Percentiles rank a stretch among this genome's conserved stretches.
Conservation (phyloP, 2,797 vertebrate genomes). For the Poecile montanus region DNA sequence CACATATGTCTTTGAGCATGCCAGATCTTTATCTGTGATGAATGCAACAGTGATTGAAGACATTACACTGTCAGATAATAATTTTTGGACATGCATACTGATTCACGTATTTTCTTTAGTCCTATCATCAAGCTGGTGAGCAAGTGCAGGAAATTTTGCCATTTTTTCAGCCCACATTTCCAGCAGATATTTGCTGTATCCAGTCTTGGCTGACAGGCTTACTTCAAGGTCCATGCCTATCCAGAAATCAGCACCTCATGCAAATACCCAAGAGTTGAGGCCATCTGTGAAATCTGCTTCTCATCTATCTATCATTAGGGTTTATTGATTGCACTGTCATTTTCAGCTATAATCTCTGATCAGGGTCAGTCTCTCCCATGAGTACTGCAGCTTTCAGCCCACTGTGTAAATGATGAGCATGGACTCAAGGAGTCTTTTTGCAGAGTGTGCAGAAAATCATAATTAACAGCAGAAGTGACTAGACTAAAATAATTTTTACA, state of each 20-base stretch:
- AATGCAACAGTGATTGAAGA: conserved; percentile 8
- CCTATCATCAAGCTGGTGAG: not conserved
- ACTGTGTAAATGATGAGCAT: not conserved
- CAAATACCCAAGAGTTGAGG: not conserved
- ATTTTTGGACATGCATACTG: not conserved
- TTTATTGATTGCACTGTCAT: conserved; percentile 56
- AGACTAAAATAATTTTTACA: not conserved
- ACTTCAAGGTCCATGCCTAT: not conserved
- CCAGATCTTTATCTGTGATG: not conserved
- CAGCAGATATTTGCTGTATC: not conserved
- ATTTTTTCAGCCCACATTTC: not conserved
- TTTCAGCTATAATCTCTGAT: conserved; percentile 34
- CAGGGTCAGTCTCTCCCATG: not conserved
- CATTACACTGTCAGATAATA: not conserved
- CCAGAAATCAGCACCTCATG: not conserved
- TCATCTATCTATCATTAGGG: conserved; percentile 15
- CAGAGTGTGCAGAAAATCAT: not conserved
- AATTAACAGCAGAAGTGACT: not conserved
- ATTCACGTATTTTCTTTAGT: not conserved
- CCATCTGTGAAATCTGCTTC: conserved; percentile 42
- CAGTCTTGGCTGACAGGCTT: not conserved
- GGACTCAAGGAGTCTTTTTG: not conserved
- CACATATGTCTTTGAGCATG: not conserved
- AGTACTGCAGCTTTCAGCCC: not conserved
- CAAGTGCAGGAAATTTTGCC: not conserved